A percentile compares a stretch with the other conserved stretches of the same genome.
These are phyloP conservation scores for Rhabdomys dilectus DNA, from an alignment of 2,113 vertebrate species.

Conservation along the genomic window DNA sequence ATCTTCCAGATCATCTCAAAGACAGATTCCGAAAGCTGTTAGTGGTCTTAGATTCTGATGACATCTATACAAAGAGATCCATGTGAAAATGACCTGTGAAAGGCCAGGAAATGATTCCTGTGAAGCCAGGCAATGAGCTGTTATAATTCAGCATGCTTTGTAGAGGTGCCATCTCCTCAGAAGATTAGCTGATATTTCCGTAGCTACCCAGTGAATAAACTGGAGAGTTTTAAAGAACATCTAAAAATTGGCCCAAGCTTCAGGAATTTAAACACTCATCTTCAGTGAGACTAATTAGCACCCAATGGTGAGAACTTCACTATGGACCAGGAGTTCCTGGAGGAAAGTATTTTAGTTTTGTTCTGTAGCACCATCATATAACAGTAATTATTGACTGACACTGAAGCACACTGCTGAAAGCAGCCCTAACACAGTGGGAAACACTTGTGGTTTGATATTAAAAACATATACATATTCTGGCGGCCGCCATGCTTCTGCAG, in stretches of 20 bases:
- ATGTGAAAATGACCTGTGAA: background rate
- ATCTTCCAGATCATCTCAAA: conserved; percentile 42
- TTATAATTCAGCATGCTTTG: background rate
- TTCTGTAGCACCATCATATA: no score
- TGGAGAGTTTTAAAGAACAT: background rate
- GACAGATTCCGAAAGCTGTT: conserved; percentile 1
- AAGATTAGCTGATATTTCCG: background rate
- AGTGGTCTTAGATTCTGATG: conserved; percentile 32
- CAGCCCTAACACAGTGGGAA: background rate
- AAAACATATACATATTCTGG: background rate
- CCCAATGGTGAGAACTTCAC: background rate
- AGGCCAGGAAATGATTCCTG: conserved; percentile 1
- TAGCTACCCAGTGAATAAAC: background rate
- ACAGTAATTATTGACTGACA: background rate
- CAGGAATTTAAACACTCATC: background rate
- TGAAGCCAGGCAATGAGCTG: background rate
- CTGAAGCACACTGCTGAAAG: background rate
- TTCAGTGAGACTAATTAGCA: background rate
- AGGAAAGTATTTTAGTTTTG: background rate
- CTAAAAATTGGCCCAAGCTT: background rate
- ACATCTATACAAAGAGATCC: background rate
- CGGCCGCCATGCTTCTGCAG: no score
- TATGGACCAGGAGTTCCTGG: background rate
- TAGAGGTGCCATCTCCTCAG: background rate
- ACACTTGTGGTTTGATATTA: background rate